Evolutionary conservation across 2,888 invertebrate genomes (phyloP), one percentile per base, ranked within the genome.

Genomic region (Sminthurinus aureus): DNA sequence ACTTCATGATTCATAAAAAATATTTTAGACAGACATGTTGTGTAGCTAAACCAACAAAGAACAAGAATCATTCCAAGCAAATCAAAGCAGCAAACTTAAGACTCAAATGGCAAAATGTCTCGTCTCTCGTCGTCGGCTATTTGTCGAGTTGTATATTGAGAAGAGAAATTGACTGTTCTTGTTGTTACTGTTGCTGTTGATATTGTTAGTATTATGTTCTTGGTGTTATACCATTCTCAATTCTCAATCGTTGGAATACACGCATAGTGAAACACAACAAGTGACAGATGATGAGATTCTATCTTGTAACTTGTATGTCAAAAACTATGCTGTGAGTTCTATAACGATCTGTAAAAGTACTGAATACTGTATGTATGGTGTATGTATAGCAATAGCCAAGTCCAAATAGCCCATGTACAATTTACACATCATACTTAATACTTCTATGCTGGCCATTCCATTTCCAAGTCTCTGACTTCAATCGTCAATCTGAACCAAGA

Each of bases 221-320:
- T 64, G 9, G 64, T 18, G 3, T 8, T 15, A 18, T 64, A 8
- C 64, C 15, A 64, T 64, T 18, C n/a, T 64, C 38, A 38, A 64
- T 64, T 18, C n/a, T 64, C 38, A 38, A 38, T 38, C 38, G 71
- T 71, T 20, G 13, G 67, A 58, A 58, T 69, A 3, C 11, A 24
- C 13, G 26, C 0, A 71, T 71, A 24, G 71, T 9, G 24, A 26
- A 24, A 26, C 1, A 38, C 38, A 6, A 38, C 38, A 26, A 69
- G 67, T 9, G 22, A 69, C n/a, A 69, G 20, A 69, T 15, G n/a
- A 24, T 22, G 71, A 71, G 71, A 71, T 71, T 71, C 71, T 71
- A 71, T 71, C 26, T 13, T 13, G 24, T 71, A 11, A 58, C 15
- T n/a, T 58, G 15, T n/a, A 69, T 22, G n/a, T 69, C n/a, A 69